Evolutionary conservation across 2,888 invertebrate species (phyloP).

Genomic region (Xanthostigma xanthostigma): DNA sequence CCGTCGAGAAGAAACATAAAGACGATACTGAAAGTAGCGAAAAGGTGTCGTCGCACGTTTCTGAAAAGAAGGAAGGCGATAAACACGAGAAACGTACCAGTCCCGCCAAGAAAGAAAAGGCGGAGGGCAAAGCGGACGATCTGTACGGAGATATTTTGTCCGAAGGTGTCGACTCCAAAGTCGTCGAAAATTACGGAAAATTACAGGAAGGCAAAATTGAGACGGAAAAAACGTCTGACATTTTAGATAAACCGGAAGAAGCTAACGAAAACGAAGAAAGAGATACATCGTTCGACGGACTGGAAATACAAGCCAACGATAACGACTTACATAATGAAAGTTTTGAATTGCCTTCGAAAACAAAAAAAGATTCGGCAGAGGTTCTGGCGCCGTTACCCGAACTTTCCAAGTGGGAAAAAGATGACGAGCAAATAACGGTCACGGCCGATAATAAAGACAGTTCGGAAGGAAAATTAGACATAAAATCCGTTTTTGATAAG

Average conservation of each 20-base stretch:
- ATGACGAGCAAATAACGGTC: slow-evolving; percentile 35
- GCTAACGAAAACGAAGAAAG: slow-evolving; percentile 27
- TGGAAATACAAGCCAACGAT: slow-evolving; percentile 43
- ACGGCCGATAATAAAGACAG: slow-evolving; percentile 30
- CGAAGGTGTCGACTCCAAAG: slow-evolving; percentile 39
- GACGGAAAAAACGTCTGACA: slow-evolving; percentile 13
- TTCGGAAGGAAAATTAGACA: slow-evolving; percentile 26
- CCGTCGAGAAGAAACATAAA: slow-evolving; percentile 38
- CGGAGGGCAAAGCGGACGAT: slow-evolving; percentile 19
- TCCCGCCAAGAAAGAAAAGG: slow-evolving; percentile 22
- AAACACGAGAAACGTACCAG: slow-evolving; percentile 27
- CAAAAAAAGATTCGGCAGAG: slow-evolving; percentile 31
- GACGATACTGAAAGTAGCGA: slow-evolving; percentile 23
- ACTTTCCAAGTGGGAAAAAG: slow-evolving; percentile 80
- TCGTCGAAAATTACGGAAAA: slow-evolving; percentile 40
- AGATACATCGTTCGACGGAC: slow-evolving; percentile 39
- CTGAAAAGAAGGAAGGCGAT: slow-evolving; percentile 28
- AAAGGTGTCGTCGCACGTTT: slow-evolving; percentile 18
- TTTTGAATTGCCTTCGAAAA: slow-evolving; percentile 20
- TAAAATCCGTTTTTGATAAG: slow-evolving; percentile 29
- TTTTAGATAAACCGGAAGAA: slow-evolving; percentile 9
- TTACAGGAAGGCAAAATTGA: slow-evolving; percentile 21
- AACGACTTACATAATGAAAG: slow-evolving; percentile 36
- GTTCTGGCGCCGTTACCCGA: slow-evolving; percentile 62
- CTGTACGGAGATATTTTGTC: slow-evolving; percentile 38